These are phyloP conservation scores for Glaucidium brasilianum DNA, from an alignment of 2,113 vertebrate species.

Conservation along the genomic window DNA sequence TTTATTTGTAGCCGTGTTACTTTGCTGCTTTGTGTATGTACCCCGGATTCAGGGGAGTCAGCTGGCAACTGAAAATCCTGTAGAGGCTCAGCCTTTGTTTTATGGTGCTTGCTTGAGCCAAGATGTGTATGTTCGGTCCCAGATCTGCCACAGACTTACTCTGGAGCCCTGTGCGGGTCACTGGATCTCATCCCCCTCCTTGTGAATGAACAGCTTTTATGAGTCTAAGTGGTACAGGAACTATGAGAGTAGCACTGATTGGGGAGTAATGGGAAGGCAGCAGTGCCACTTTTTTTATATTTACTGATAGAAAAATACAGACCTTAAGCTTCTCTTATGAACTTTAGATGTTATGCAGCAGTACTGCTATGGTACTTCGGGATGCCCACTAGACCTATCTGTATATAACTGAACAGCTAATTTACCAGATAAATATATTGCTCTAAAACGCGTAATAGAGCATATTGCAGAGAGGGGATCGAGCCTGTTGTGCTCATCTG, in stretches of 20 bases:
- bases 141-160: background rate
- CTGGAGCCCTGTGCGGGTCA: background rate
- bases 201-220: background rate
- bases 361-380: fast-evolving
- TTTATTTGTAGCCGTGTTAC: background rate
- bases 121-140: fast-evolving
- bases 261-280: background rate
- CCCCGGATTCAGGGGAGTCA: background rate
- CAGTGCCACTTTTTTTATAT: background rate
- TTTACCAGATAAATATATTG: fast-evolving
- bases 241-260: background rate
- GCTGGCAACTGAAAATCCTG: background rate
- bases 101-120: background rate
- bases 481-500: background rate
- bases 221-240: background rate
- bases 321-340: background rate
- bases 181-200: background rate
- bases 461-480: background rate
- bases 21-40: background rate
- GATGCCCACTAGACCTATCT: background rate
- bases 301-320: background rate
- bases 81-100: background rate
- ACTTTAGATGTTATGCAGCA: background rate
- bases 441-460: fast-evolving
- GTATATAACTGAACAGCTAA: background rate